A percentile compares a stretch with the other conserved stretches of the same genome.
phyloP scores from a whole-genome alignment of 1,140 invertebrate species.

The Danaus plexippus region DNA sequence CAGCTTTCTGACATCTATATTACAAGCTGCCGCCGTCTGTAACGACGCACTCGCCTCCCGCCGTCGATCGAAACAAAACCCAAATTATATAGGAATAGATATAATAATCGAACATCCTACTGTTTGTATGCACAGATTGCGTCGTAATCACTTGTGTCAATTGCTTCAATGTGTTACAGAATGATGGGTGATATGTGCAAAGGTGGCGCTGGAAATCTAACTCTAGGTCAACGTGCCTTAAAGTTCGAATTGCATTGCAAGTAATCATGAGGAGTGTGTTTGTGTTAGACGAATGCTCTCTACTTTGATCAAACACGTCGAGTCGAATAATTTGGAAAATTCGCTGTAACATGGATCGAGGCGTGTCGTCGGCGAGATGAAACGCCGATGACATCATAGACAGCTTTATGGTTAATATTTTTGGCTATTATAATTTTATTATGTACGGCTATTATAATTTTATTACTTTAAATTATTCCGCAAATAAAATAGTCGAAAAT shows the following conservation, averaged over 20 bases:
- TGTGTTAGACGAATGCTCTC: neutral
- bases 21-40: conserved; percentile 20
- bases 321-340: conserved; percentile 25
- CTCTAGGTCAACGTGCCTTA: too few relatives aligned
- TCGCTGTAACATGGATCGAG: conserved; percentile 15
- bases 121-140: conserved; percentile 27
- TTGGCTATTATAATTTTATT: too few relatives aligned
- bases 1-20: conserved; percentile 48
- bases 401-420: too few relatives aligned
- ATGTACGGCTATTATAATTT: too few relatives aligned
- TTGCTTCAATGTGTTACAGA: conserved; percentile 17
- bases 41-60: conserved; percentile 16
- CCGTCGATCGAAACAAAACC: conserved; percentile 28
- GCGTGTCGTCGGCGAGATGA: conserved; percentile 11
- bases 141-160: conserved; percentile 51
- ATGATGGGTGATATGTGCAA: too few relatives aligned
- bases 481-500: too few relatives aligned
- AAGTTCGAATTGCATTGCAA: too few relatives aligned
- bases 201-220: too few relatives aligned
- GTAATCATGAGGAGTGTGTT: too few relatives aligned
- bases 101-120: conserved; percentile 19
- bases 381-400: neutral
- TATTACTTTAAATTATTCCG: too few relatives aligned
- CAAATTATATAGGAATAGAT: conserved; percentile 19
- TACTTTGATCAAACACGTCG: conserved; percentile 4